Percentiles rank a stretch among this genome's conserved stretches.
Conservation (phyloP, 2,888 invertebrate species). For the Artemia sinica region DNA sequence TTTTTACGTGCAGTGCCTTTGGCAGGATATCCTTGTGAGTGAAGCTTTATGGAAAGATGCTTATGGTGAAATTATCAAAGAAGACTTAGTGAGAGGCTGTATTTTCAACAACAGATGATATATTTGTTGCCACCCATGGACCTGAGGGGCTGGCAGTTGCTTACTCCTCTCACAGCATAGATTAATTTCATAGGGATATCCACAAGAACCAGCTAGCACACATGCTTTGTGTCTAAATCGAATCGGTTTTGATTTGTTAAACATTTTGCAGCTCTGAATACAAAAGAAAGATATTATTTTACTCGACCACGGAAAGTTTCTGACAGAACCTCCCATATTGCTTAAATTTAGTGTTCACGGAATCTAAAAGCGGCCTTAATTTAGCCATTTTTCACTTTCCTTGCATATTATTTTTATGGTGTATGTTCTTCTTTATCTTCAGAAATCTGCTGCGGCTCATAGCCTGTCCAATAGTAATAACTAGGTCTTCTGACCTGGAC, state of each 20-base stretch:
- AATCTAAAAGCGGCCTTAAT: neutral
- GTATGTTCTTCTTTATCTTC: neutral
- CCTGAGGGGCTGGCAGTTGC: neutral
- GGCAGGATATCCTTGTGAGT: neutral
- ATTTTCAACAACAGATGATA: constrained; percentile 3
- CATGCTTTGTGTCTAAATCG: neutral
- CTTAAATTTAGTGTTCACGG: constrained; percentile 1
- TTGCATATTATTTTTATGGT: constrained; percentile 5
- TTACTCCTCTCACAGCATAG: neutral
- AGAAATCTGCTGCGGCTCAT: no score
- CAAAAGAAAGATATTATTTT: constrained; percentile 2
- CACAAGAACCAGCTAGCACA: neutral
- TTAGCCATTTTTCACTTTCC: neutral
- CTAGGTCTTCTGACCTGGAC: constrained; percentile 1
- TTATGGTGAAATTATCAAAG: no score
- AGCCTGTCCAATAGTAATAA: neutral
- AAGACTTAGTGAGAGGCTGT: neutral
- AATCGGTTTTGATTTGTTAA: neutral
- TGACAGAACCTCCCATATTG: neutral
- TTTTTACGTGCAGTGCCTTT: constrained; percentile 6
- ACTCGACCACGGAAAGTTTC: neutral
- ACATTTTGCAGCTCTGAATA: neutral
- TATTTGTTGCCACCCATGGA: neutral
- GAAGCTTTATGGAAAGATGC: constrained; percentile 1
- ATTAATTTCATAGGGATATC: constrained; percentile 4